These are phyloP conservation scores for Sclerodermus sp. DNA, from an alignment of 2,888 invertebrate genomes.

Conservation along the genomic window DNA sequence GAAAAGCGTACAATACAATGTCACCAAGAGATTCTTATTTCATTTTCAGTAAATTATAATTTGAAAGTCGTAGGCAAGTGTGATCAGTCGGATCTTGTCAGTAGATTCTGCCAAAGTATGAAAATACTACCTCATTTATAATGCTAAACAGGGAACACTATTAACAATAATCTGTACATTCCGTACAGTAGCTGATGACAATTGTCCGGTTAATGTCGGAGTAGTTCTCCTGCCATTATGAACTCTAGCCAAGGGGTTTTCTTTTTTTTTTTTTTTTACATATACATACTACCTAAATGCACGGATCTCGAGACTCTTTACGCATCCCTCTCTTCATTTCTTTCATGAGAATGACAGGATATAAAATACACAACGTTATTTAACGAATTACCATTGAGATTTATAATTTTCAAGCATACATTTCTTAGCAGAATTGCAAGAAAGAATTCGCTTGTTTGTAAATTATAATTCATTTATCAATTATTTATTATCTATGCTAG, in stretches of 20 bases:
- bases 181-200: slow-evolving; percentile 27
- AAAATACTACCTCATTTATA: slow-evolving; percentile 51
- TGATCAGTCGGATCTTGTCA: slow-evolving; percentile 11
- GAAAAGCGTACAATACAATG: too few relatives aligned
- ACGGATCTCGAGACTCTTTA: slow-evolving; percentile 16
- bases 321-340: too few relatives aligned
- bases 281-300: background rate
- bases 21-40: too few relatives aligned
- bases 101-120: slow-evolving; percentile 40
- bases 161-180: slow-evolving; percentile 30
- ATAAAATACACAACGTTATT: too few relatives aligned
- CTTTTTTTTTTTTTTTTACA: too few relatives aligned
- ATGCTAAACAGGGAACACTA: slow-evolving; percentile 35
- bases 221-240: slow-evolving; percentile 25
- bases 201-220: slow-evolving; percentile 24
- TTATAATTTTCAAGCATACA: too few relatives aligned
- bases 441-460: too few relatives aligned
- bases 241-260: too few relatives aligned
- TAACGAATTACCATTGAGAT: too few relatives aligned
- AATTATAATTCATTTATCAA: background rate
- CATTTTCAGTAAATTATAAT: too few relatives aligned
- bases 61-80: slow-evolving; percentile 3
- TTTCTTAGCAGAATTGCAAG: too few relatives aligned
- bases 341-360: too few relatives aligned
- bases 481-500: slow-evolving; percentile 4